These are phyloP conservation scores for Centrocercus urophasianus DNA, from an alignment of 2,113 vertebrate species.

Conservation along the genomic window DNA sequence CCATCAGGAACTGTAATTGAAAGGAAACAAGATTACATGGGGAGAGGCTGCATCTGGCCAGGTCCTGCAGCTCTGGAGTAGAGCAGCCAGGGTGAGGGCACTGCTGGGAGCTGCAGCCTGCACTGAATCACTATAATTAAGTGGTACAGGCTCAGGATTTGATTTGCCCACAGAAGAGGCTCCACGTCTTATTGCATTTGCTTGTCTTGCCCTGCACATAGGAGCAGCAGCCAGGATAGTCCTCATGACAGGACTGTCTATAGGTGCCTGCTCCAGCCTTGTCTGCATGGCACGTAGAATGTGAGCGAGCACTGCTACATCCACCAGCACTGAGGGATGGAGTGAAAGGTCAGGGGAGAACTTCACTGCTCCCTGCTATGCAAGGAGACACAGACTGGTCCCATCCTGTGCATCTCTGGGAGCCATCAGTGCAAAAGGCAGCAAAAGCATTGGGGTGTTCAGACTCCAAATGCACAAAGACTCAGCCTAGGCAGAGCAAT, in stretches of 20 bases:
- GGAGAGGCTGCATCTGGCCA: neutral
- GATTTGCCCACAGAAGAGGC: neutral
- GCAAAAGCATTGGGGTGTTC: neutral
- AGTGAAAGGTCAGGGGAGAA: neutral
- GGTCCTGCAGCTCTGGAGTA: neutral
- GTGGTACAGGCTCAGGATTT: neutral
- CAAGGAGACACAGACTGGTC: neutral
- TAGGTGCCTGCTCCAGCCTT: neutral
- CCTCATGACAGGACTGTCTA: neutral
- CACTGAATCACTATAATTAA: slow-evolving; percentile 10
- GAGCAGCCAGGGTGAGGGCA: neutral
- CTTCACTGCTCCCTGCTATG: neutral
- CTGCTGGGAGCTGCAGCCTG: slow-evolving; percentile 1
- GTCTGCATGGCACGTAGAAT: neutral
- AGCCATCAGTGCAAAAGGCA: neutral
- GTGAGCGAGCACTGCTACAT: neutral
- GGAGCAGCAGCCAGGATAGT: neutral
- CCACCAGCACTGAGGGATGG: neutral
- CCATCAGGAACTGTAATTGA: neutral
- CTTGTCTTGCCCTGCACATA: neutral
- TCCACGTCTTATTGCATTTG: neutral
- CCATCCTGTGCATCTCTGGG: neutral
- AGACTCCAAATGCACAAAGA: neutral
- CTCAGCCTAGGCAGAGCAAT: neutral
- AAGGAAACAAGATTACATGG: slow-evolving; percentile 16